Percentiles rank a stretch among this genome's conserved stretches.
Conservation (phyloP, 2,113 vertebrate genomes). For the Mustelus asterias region DNA sequence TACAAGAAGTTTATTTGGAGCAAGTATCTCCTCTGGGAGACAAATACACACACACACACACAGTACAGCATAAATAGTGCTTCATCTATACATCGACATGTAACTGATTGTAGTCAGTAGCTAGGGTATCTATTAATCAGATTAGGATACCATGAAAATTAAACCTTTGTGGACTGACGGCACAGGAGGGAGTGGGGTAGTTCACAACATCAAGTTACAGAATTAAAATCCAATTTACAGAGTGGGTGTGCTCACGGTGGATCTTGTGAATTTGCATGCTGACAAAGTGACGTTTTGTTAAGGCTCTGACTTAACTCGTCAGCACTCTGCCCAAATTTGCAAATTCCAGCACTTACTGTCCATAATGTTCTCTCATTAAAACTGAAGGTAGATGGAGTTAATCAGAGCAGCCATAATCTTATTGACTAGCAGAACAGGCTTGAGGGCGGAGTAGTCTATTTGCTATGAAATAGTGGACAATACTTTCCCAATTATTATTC, state of each 20-base stretch:
- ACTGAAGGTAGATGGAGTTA: not conserved
- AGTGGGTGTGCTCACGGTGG: not conserved
- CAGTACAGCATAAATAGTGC: not conserved
- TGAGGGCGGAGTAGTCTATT: not conserved
- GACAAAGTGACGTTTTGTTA: not conserved
- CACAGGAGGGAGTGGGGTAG: not conserved
- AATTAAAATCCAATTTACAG: not conserved
- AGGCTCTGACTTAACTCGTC: not conserved
- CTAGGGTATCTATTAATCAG: not conserved
- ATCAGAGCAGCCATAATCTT: no score
- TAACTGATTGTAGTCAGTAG: not conserved
- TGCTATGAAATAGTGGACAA: not conserved
- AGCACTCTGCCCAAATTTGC: not conserved
- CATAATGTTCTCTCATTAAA: not conserved
- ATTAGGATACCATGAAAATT: not conserved
- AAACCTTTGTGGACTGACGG: not conserved
- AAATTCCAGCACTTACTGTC: not conserved
- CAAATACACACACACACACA: not conserved
- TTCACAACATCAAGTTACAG: no score
- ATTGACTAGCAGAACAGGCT: not conserved
- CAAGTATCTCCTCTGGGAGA: not conserved
- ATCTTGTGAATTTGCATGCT: not conserved
- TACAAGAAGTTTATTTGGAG: not conserved
- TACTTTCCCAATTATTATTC: not conserved
- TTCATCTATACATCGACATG: not conserved